Conservation (phyloP, 2,888 invertebrate genomes). For the Chaetoderma sp. region DNA sequence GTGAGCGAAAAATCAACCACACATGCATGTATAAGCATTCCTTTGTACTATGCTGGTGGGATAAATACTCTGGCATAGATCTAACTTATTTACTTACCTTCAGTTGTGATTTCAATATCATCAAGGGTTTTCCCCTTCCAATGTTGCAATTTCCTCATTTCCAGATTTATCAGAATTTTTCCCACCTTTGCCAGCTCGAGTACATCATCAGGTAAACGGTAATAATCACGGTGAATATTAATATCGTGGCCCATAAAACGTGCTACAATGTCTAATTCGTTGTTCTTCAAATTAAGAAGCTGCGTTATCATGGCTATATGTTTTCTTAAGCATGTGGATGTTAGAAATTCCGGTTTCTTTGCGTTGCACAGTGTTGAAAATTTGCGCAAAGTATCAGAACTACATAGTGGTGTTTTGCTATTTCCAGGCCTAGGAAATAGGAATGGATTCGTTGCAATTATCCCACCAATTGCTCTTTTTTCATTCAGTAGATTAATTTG, state of each 20-base stretch:
- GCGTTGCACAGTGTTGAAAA: not conserved
- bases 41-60: too few species aligned
- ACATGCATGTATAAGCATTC: too few species aligned
- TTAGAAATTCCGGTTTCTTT: not conserved
- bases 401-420: not conserved
- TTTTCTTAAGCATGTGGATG: constrained; percentile 7
- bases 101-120: too few species aligned
- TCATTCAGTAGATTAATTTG: not conserved
- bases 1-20: too few species aligned
- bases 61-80: too few species aligned
- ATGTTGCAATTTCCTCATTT: not conserved
- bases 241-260: constrained; percentile 15
- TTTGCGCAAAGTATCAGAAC: not conserved
- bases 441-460: not conserved
- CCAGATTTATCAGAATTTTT: constrained; percentile 5
- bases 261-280: constrained; percentile 17
- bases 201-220: constrained; percentile 13
- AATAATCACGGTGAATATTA: constrained; percentile 2
- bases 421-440: not conserved
- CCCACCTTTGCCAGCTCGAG: constrained; percentile 10
- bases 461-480: not conserved
- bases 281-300: constrained; percentile 9
- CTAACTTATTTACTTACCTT: too few species aligned
- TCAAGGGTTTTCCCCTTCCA: too few species aligned
- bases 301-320: constrained; percentile 12